Evolutionary conservation across 2,888 invertebrate species (phyloP).

Genomic region (Tiliacea citrago): DNA sequence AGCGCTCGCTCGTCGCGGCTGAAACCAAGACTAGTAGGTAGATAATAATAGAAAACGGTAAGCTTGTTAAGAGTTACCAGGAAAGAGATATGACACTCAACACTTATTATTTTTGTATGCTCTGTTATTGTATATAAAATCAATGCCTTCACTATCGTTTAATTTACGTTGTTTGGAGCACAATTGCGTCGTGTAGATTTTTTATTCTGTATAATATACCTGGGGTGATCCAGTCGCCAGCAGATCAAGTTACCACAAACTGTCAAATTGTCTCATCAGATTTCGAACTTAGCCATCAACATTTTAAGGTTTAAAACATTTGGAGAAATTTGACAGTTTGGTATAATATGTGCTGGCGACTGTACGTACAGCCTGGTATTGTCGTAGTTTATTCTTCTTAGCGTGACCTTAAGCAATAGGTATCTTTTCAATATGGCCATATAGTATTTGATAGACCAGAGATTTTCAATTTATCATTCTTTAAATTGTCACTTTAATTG

Average conservation of each 20-base stretch:
- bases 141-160: slow-evolving; percentile 11
- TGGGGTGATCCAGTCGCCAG: too few relatives aligned
- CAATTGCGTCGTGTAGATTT: background rate
- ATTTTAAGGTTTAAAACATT: too few relatives aligned
- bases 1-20: slow-evolving; percentile 48
- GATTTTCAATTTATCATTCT: background rate
- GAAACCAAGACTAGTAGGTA: slow-evolving; percentile 54
- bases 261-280: too few relatives aligned
- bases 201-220: background rate
- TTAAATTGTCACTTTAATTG: background rate
- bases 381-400: background rate
- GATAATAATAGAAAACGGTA: slow-evolving; percentile 69
- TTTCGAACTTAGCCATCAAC: too few relatives aligned
- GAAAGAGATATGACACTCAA: slow-evolving; percentile 43
- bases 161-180: background rate
- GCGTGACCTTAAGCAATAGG: background rate
- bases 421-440: background rate
- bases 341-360: too few relatives aligned
- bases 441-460: background rate
- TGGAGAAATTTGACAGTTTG: too few relatives aligned
- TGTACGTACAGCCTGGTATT: background rate
- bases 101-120: slow-evolving; percentile 44
- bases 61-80: slow-evolving; percentile 63
- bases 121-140: slow-evolving; percentile 14
- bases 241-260: too few relatives aligned